phyloP scores from a whole-genome alignment of 2,797 vertebrate species.

The Natrix natrix region DNA sequence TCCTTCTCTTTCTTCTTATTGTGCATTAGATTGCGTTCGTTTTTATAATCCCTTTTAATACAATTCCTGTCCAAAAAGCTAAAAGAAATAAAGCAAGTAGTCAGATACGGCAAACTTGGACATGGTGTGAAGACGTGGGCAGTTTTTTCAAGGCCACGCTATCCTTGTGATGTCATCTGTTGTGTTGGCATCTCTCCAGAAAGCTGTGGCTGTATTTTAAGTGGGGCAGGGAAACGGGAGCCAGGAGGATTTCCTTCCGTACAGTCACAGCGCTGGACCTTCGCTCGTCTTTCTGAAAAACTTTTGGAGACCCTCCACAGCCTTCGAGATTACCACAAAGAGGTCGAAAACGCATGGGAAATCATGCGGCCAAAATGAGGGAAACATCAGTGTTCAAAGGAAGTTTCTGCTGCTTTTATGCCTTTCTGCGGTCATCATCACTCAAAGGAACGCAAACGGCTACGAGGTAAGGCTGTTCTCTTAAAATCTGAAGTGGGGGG shows the following conservation, averaged over 20 bases:
- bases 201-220: background rate
- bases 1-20: background rate
- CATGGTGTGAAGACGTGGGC: background rate
- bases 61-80: background rate
- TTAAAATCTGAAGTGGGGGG: background rate
- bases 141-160: background rate
- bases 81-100: background rate
- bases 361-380: background rate
- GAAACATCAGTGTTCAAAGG: background rate
- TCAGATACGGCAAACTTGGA: background rate
- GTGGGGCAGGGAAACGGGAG: slow-evolving; percentile 4
- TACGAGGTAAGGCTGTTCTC: slow-evolving; percentile 46
- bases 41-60: background rate
- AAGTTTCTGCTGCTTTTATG: background rate
- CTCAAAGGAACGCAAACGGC: slow-evolving; percentile 8
- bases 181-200: background rate
- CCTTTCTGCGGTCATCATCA: background rate
- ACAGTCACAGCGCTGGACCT: slow-evolving; percentile 16
- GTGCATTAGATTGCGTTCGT: background rate
- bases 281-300: background rate
- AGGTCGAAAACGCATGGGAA: too few species aligned
- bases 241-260: slow-evolving; percentile 49
- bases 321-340: background rate
- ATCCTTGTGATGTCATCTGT: background rate
- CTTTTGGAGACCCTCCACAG: background rate